phyloP scores from a whole-genome alignment of 2,888 invertebrate genomes.

The Geotrupes spiniger region DNA sequence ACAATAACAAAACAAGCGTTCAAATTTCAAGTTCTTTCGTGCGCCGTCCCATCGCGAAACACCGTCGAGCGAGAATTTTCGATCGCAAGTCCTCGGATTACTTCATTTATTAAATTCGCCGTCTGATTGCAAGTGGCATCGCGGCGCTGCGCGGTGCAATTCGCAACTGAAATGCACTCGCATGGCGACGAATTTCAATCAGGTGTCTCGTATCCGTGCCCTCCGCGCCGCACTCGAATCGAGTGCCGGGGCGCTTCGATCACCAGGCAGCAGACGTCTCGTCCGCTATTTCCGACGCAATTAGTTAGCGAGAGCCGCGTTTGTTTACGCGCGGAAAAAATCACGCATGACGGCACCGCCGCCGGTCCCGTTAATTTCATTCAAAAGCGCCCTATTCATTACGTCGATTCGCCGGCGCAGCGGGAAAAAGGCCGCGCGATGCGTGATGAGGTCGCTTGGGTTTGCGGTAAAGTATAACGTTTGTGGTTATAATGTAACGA shows the following conservation, averaged over 20 bases:
- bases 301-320: conserved; percentile 11
- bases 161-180: conserved; percentile 22
- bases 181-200: conserved; percentile 32
- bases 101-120: too few relatives aligned
- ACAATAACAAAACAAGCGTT: too few relatives aligned
- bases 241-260: conserved; percentile 7
- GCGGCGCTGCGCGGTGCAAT: not conserved
- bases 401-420: too few relatives aligned
- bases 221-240: conserved; percentile 6
- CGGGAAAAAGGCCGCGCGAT: too few relatives aligned
- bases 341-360: conserved; percentile 10
- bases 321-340: conserved; percentile 16
- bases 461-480: too few relatives aligned
- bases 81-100: too few relatives aligned
- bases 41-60: too few relatives aligned
- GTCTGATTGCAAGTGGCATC: too few relatives aligned
- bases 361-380: conserved; percentile 14
- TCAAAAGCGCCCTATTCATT: conserved; percentile 15
- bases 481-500: too few relatives aligned
- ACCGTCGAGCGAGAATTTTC: too few relatives aligned
- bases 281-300: conserved; percentile 10
- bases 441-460: too few relatives aligned
- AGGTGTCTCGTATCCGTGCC: conserved; percentile 26
- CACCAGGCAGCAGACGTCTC: not conserved
- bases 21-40: too few relatives aligned